Conservation (phyloP, 2,113 vertebrate species). For the Tupaia tana region DNA sequence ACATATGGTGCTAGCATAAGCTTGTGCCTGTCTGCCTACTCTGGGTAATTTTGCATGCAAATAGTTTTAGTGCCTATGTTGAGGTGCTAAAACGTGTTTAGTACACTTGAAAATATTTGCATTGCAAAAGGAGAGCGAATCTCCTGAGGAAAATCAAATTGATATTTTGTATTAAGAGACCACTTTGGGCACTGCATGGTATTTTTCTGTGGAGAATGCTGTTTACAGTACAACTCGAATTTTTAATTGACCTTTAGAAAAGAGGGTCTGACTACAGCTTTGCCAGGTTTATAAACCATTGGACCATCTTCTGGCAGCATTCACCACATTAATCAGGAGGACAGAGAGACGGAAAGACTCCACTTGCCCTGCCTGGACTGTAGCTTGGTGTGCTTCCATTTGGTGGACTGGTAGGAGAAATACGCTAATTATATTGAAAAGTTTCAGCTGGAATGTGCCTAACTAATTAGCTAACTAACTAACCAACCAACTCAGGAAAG, state of each 20-base stretch:
- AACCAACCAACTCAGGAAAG: slow-evolving; percentile 74
- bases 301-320: slow-evolving; percentile 62
- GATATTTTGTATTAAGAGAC: slow-evolving; percentile 85
- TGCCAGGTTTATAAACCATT: slow-evolving; percentile 70
- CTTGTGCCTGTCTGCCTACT: slow-evolving; percentile 90
- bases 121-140: slow-evolving; percentile 88
- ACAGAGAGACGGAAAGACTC: background rate
- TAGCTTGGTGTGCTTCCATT: slow-evolving; percentile 59
- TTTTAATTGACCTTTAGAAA: slow-evolving; percentile 82
- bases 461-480: slow-evolving; percentile 77
- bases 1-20: slow-evolving; percentile 92
- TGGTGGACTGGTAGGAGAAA: slow-evolving; percentile 62
- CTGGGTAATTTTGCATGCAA: slow-evolving; percentile 90
- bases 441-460: slow-evolving; percentile 76
- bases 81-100: slow-evolving; percentile 92
- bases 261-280: slow-evolving; percentile 54
- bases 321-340: slow-evolving; percentile 35
- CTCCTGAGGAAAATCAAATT: slow-evolving; percentile 88
- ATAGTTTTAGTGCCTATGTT: slow-evolving; percentile 90
- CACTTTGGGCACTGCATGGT: slow-evolving; percentile 70
- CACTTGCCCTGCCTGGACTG: slow-evolving; percentile 13
- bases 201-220: slow-evolving; percentile 77
- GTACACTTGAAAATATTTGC: slow-evolving; percentile 92
- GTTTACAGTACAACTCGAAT: slow-evolving; percentile 75
- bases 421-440: slow-evolving; percentile 62